Percentiles rank a stretch among this genome's conserved stretches.
These are phyloP conservation scores for Dyspetes luteomarginatus DNA, from an alignment of 2,888 invertebrate genomes.

Conservation along the genomic window DNA sequence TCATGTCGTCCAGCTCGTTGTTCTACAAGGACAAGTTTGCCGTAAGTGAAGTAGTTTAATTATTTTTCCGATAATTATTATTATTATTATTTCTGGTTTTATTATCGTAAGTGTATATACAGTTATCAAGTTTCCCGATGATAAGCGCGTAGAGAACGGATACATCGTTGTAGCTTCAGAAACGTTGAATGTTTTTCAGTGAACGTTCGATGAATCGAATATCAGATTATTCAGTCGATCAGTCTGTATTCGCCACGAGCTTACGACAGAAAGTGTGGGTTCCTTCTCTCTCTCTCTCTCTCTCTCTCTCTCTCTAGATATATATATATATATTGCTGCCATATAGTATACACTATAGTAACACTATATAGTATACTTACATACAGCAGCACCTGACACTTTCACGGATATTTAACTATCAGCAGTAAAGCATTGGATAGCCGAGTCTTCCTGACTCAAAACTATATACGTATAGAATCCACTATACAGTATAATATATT, in stretches of 20 bases:
- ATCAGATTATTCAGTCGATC: slow-evolving; percentile 22
- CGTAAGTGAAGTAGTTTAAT: slow-evolving; percentile 73
- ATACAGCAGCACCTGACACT: slow-evolving; percentile 55
- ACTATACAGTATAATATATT: background rate
- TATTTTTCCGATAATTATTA: slow-evolving; percentile 40
- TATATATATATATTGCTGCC: background rate
- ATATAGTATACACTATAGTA: background rate
- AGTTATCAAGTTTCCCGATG: background rate
- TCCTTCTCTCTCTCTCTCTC: background rate
- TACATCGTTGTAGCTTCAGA: background rate
- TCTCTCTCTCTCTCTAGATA: background rate
- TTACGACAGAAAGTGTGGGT: slow-evolving; percentile 46
- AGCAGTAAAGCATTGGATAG: slow-evolving; percentile 43
- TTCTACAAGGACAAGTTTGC: slow-evolving; percentile 82
- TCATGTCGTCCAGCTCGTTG: slow-evolving; percentile 81
- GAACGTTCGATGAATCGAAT: slow-evolving; percentile 9
- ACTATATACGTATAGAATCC: background rate
- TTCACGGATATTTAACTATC: slow-evolving; percentile 64
- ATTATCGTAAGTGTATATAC: slow-evolving; percentile 13
- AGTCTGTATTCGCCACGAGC: slow-evolving; percentile 35
- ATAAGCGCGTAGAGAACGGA: background rate
- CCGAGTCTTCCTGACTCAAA: slow-evolving; percentile 27
- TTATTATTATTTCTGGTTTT: slow-evolving; percentile 49
- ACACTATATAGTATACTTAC: slow-evolving; percentile 4
- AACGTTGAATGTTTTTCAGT: background rate